phyloP scores from a whole-genome alignment of 2,888 invertebrate species.

The Temnothorax ravouxi region DNA sequence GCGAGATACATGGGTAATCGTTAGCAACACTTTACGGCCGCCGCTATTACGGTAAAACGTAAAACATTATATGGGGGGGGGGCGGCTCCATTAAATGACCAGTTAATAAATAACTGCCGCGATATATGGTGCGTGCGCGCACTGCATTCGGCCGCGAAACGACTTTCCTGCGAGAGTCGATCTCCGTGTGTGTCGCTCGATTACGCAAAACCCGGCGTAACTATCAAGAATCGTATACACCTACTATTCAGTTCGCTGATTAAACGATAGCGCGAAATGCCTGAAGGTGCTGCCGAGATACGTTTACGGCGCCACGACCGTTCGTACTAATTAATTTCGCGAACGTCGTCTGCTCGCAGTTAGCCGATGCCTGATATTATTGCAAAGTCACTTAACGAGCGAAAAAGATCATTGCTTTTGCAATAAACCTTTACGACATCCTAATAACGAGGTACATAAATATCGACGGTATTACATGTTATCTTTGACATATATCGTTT shows the following conservation, averaged over 20 bases:
- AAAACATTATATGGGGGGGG: slow-evolving; percentile 33
- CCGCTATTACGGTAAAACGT: slow-evolving; percentile 41
- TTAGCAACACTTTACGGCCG: slow-evolving; percentile 49
- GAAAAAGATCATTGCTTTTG: neutral
- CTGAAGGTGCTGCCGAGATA: slow-evolving; percentile 38
- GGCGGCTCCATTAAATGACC: slow-evolving; percentile 40
- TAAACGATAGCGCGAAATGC: slow-evolving; percentile 44
- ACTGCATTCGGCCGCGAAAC: slow-evolving; percentile 3
- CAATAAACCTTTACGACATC: neutral
- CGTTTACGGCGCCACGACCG: slow-evolving; percentile 55
- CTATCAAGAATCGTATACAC: slow-evolving; percentile 40
- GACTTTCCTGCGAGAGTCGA: slow-evolving; percentile 19
- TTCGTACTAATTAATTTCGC: slow-evolving; percentile 65
- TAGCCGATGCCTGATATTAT: slow-evolving; percentile 32
- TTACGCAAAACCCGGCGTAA: slow-evolving; percentile 47
- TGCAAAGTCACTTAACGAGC: neutral
- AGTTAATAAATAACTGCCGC: slow-evolving; percentile 38
- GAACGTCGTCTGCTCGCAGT: slow-evolving; percentile 47
- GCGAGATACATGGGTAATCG: slow-evolving; percentile 49
- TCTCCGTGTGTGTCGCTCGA: slow-evolving; percentile 10
- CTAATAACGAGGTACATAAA: neutral
- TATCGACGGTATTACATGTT: neutral
- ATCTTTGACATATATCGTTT: neutral
- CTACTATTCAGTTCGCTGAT: slow-evolving; percentile 14
- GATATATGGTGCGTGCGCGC: neutral